Evolutionary conservation across 2,797 vertebrate genomes (phyloP).

Genomic region (Hydrocynus forskahlii): DNA sequence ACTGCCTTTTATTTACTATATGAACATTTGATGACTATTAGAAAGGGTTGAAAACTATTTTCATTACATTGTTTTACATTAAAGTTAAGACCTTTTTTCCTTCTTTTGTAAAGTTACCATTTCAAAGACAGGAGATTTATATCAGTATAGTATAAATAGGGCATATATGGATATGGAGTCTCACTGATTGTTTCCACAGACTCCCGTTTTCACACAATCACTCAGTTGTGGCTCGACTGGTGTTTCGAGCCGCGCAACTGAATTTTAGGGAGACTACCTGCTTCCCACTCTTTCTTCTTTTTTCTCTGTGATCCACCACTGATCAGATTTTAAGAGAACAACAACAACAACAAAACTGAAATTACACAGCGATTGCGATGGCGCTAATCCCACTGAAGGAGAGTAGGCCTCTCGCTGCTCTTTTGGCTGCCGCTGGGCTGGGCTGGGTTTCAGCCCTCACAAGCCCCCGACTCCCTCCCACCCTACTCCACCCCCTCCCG

Average conservation of each 20-base stretch:
- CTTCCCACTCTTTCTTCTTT: slow-evolving; percentile 64
- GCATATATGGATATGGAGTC: too few species aligned
- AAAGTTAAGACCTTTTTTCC: too few species aligned
- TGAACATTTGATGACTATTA: too few species aligned
- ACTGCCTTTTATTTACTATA: too few species aligned
- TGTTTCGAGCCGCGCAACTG: slow-evolving; percentile 37
- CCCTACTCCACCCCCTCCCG: slow-evolving; percentile 62
- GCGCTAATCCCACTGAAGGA: slow-evolving; percentile 80
- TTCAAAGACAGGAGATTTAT: background rate
- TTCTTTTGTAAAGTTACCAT: too few species aligned
- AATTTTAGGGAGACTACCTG: slow-evolving; percentile 66
- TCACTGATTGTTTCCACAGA: slow-evolving; percentile 4
- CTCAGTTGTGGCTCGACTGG: slow-evolving; percentile 16
- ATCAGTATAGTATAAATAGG: too few species aligned
- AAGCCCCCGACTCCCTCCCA: slow-evolving; percentile 30
- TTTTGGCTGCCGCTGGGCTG: slow-evolving; percentile 66
- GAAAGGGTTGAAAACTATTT: too few species aligned
- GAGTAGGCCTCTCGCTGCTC: slow-evolving; percentile 74
- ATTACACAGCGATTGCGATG: slow-evolving; percentile 88
- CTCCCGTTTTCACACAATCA: slow-evolving; percentile 37
- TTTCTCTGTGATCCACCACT: slow-evolving; percentile 85
- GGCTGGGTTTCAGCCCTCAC: slow-evolving; percentile 68
- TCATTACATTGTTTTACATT: too few species aligned
- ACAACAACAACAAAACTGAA: slow-evolving; percentile 74
- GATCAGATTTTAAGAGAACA: slow-evolving; percentile 89